A percentile compares a stretch with the other conserved stretches of the same genome.
Evolutionary conservation across 1,140 invertebrate genomes (phyloP).

Genomic region (Drosophila lowei): DNA sequence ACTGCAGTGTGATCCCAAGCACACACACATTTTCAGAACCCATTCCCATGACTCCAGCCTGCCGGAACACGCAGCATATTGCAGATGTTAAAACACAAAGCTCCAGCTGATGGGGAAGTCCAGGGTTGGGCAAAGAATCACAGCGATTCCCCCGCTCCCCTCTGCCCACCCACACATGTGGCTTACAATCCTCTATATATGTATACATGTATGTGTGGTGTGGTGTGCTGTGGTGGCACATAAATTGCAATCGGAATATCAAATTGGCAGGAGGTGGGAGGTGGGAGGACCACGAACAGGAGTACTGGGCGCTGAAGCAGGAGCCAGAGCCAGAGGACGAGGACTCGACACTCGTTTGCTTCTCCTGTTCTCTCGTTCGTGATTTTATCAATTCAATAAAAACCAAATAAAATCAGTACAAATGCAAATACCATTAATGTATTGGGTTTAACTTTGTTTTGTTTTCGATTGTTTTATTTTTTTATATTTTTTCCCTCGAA

Average conservation of each 20-base stretch:
- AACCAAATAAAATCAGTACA: slow-evolving; percentile 82
- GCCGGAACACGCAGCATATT: slow-evolving; percentile 67
- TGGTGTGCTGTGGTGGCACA: slow-evolving; percentile 45
- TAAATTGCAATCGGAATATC: slow-evolving; percentile 82
- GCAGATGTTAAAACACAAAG: slow-evolving; percentile 75
- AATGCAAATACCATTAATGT: slow-evolving; percentile 83
- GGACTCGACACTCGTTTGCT: slow-evolving; percentile 26
- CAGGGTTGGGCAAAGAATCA: slow-evolving; percentile 60
- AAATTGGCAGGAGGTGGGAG: slow-evolving; percentile 68
- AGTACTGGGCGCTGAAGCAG: slow-evolving; percentile 4
- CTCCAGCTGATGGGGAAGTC: not conserved
- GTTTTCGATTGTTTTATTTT: slow-evolving; percentile 64
- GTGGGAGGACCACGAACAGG: slow-evolving; percentile 34
- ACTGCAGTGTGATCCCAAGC: slow-evolving; percentile 66
- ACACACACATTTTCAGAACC: slow-evolving; percentile 32
- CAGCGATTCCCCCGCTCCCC: slow-evolving; percentile 39
- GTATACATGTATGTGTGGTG: too few relatives aligned
- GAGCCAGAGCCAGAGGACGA: slow-evolving; percentile 3
- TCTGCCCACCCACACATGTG: slow-evolving; percentile 19
- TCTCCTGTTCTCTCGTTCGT: slow-evolving; percentile 4
- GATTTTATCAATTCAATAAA: slow-evolving; percentile 83
- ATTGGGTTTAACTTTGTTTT: slow-evolving; percentile 82
- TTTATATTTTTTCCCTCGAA: slow-evolving; percentile 12
- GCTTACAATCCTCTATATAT: slow-evolving; percentile 27
- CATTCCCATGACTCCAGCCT: slow-evolving; percentile 28